Conservation (phyloP, 2,797 vertebrate genomes). For the Chelidonichthys spinosus region DNA sequence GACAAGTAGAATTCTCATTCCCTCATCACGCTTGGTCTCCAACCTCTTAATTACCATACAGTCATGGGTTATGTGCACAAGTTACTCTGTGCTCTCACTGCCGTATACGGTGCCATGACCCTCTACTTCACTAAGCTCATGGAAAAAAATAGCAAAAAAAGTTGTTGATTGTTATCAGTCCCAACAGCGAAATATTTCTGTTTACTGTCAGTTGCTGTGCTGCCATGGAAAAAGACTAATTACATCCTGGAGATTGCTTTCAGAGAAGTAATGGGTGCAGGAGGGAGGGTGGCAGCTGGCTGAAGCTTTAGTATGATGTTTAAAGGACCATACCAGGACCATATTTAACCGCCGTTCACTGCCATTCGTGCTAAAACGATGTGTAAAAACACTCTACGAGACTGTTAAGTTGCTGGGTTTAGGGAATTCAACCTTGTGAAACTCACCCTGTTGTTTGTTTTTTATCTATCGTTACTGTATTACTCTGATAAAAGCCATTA, state of each 20-base stretch:
- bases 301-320: neutral
- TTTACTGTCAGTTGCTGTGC: slow-evolving; percentile 14
- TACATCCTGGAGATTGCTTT: slow-evolving; percentile 6
- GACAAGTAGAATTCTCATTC: slow-evolving; percentile 37
- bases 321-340: neutral
- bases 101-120: slow-evolving; percentile 19
- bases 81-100: slow-evolving; percentile 38
- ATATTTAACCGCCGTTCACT: too few species aligned
- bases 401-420: too few species aligned
- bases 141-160: slow-evolving; percentile 15
- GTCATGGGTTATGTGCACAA: slow-evolving; percentile 19
- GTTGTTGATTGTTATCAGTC: slow-evolving; percentile 35
- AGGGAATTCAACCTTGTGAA: too few species aligned
- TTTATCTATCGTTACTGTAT: too few species aligned
- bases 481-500: too few species aligned
- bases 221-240: slow-evolving; percentile 4
- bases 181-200: slow-evolving; percentile 27
- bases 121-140: slow-evolving; percentile 16
- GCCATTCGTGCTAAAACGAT: too few species aligned
- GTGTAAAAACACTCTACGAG: too few species aligned
- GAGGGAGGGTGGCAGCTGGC: neutral
- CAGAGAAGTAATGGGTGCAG: slow-evolving; percentile 4
- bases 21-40: slow-evolving; percentile 24
- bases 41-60: slow-evolving; percentile 37
- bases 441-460: too few species aligned